Evolutionary conservation across 1,140 invertebrate species (phyloP).

Genomic region (Cylas formicarius): DNA sequence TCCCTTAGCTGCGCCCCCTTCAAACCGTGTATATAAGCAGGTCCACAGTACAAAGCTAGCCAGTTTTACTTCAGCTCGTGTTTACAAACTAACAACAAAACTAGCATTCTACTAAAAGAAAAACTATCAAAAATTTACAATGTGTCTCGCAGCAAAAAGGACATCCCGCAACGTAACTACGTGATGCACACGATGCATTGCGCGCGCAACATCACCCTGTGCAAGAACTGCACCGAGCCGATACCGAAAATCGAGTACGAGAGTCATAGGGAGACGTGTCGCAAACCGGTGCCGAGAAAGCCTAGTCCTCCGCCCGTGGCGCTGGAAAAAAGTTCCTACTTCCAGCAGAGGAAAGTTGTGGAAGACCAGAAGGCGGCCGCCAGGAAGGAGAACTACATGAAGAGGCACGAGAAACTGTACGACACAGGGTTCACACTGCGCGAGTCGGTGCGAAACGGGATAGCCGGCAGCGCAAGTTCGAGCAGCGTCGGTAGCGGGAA

Average conservation of each 20-base stretch:
- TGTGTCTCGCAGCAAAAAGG: conserved; percentile 36
- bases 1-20: too few species aligned
- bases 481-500: neutral
- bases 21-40: too few species aligned
- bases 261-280: conserved; percentile 31
- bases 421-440: conserved; percentile 25
- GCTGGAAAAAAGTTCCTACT: conserved; percentile 32
- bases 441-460: conserved; percentile 15
- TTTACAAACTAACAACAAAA: too few species aligned
- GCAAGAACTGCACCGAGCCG: conserved; percentile 37
- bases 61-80: too few species aligned
- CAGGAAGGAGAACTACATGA: conserved; percentile 24
- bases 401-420: conserved; percentile 27
- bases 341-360: conserved; percentile 25
- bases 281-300: conserved; percentile 13
- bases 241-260: conserved; percentile 35
- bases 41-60: too few species aligned
- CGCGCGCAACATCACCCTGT: conserved; percentile 38
- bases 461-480: conserved; percentile 1
- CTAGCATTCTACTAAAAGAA: too few species aligned
- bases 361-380: conserved; percentile 27
- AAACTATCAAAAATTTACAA: neutral
- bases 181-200: conserved; percentile 42
- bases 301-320: conserved; percentile 19
- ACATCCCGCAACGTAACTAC: conserved; percentile 41